A percentile compares a stretch with the other conserved stretches of the same genome.
These are phyloP conservation scores for Neoseiulus cucumeris DNA, from an alignment of 1,140 invertebrate genomes.

Conservation along the genomic window DNA sequence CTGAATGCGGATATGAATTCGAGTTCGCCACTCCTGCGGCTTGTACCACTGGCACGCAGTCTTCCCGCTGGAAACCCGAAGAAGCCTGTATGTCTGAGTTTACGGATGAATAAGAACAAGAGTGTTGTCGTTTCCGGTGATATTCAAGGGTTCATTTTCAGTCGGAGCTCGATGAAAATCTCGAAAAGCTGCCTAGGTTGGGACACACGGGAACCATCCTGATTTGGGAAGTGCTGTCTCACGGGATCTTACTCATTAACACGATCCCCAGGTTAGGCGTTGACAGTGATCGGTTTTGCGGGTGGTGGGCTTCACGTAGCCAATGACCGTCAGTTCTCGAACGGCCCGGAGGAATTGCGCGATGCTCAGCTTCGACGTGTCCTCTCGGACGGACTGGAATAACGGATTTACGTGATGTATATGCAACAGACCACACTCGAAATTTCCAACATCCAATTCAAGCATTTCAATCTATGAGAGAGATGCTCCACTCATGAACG, in stretches of 20 bases:
- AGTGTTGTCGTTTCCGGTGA: no score
- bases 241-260: neutral
- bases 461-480: no score
- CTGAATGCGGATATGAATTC: slow-evolving; percentile 84
- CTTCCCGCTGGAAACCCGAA: neutral
- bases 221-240: no score
- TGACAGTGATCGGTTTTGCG: neutral
- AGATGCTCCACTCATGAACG: no score
- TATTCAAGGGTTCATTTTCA: no score
- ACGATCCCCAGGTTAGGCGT: slow-evolving; percentile 1
- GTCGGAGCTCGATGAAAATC: no score
- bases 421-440: neutral
- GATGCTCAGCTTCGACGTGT: neutral
- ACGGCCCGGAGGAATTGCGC: slow-evolving; percentile 1
- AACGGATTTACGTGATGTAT: no score
- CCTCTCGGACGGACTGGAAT: neutral
- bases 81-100: no score
- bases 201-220: no score
- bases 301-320: neutral
- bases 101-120: no score
- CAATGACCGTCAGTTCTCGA: neutral
- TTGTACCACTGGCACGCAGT: slow-evolving; percentile 37
- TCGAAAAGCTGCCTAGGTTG: no score
- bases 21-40: slow-evolving; percentile 71
- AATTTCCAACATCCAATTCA: no score